A percentile compares a stretch with the other conserved stretches of the same genome.
These are phyloP conservation scores for Trachythela sp. DNA, from an alignment of 64 coral and sea anemone species.

Conservation along the genomic window DNA sequence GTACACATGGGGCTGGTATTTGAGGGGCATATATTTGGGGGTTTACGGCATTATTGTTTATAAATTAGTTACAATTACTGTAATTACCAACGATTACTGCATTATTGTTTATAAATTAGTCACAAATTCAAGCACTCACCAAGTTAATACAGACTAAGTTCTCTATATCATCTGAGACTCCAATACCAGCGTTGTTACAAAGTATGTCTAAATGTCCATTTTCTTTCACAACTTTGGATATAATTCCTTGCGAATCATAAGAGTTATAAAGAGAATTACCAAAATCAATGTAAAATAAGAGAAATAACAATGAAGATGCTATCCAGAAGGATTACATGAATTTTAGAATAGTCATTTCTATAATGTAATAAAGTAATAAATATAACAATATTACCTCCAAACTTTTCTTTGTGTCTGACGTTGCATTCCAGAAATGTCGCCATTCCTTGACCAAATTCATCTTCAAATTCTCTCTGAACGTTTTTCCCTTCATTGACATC, in stretches of 20 bases:
- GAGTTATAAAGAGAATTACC: not conserved
- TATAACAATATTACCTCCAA: not conserved
- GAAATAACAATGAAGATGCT: not conserved
- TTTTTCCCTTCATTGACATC: not conserved
- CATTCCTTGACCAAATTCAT: not conserved
- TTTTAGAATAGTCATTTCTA: no score
- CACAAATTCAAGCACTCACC: constrained; percentile 42
- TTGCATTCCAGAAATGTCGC: not conserved
- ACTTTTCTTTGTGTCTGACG: not conserved
- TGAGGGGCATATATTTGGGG: no score
- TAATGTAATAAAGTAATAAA: not conserved
- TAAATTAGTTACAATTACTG: no score
- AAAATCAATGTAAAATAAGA: not conserved
- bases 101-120: no score
- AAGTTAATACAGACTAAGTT: constrained; percentile 68
- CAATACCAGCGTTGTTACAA: constrained; percentile 84
- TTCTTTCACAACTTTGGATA: not conserved
- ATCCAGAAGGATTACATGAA: not conserved
- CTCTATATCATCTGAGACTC: constrained; percentile 55
- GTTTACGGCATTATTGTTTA: no score
- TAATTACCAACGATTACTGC: no score
- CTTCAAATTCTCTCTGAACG: not conserved
- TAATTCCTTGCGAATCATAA: not conserved
- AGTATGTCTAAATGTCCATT: constrained; percentile 69
- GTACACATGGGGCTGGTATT: no score